phyloP scores from a whole-genome alignment of 2,113 vertebrate species.

The Pelmatolapia mariae region DNA sequence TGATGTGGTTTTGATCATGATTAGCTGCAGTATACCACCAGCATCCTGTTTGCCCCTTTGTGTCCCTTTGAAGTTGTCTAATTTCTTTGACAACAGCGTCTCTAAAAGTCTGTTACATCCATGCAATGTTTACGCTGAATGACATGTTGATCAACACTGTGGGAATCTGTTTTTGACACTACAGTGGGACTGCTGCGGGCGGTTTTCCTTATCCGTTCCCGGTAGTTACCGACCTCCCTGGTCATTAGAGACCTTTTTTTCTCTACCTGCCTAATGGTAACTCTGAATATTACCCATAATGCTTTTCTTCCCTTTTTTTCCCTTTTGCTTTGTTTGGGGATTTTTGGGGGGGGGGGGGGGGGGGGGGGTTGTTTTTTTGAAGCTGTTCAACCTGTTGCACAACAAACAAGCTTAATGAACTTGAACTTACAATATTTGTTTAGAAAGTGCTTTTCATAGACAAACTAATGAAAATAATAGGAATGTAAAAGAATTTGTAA shows the following conservation, averaged over 20 bases:
- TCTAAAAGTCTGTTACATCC: background rate
- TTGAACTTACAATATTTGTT: background rate
- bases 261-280: background rate
- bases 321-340: background rate
- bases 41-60: background rate
- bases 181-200: background rate
- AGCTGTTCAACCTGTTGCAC: background rate
- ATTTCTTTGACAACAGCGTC: background rate
- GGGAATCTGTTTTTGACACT: background rate
- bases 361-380: background rate
- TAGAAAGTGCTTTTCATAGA: background rate
- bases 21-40: background rate
- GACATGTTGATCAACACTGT: background rate
- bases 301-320: accelerated
- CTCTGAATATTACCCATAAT: background rate
- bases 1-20: background rate
- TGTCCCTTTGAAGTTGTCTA: background rate
- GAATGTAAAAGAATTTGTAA: background rate
- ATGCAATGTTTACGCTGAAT: accelerated
- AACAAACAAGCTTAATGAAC: background rate
- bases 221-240: background rate
- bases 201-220: accelerated
- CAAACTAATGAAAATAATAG: background rate
- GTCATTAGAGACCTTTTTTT: background rate
- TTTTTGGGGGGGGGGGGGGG: too few relatives aligned